phyloP scores from a whole-genome alignment of 2,797 vertebrate species.

The Pseudochromis fuscus region DNA sequence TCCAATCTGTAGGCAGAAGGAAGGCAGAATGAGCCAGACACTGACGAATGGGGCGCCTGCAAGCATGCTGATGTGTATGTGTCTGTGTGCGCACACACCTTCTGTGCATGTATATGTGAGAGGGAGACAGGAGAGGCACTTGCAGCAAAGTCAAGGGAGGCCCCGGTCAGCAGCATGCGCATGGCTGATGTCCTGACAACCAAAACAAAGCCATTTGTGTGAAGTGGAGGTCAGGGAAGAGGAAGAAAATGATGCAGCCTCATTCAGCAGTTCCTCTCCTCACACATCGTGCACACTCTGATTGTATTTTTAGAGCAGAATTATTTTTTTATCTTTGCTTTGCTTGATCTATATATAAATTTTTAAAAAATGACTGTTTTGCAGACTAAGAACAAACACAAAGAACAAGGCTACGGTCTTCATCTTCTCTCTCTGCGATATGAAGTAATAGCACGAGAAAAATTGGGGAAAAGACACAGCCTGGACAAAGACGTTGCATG shows the following conservation, averaged over 20 bases:
- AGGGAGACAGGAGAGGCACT: slow-evolving; percentile 66
- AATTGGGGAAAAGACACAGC: slow-evolving; percentile 34
- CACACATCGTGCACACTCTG: neutral
- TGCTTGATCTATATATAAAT: slow-evolving; percentile 37
- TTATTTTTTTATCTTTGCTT: slow-evolving; percentile 30
- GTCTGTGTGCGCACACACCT: slow-evolving; percentile 58
- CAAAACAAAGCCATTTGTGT: slow-evolving; percentile 75
- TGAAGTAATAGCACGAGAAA: neutral
- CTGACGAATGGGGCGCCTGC: slow-evolving; percentile 76
- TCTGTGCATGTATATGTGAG: slow-evolving; percentile 68
- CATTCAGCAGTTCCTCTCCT: neutral
- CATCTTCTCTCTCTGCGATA: neutral
- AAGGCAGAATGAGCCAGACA: slow-evolving; percentile 76
- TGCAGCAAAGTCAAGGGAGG: slow-evolving; percentile 80
- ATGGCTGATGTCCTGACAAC: slow-evolving; percentile 75
- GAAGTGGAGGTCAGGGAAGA: slow-evolving; percentile 58
- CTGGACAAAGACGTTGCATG: slow-evolving; percentile 58
- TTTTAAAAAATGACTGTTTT: slow-evolving; percentile 27
- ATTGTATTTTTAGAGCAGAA: slow-evolving; percentile 23
- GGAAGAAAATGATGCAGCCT: slow-evolving; percentile 19
- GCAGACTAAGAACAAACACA: neutral
- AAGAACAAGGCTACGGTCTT: neutral
- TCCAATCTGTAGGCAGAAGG: slow-evolving; percentile 81
- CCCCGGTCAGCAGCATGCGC: slow-evolving; percentile 66
- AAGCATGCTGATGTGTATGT: slow-evolving; percentile 66